phyloP scores from a whole-genome alignment of 2,888 invertebrate genomes.

The Sphecodes monilicornis region DNA sequence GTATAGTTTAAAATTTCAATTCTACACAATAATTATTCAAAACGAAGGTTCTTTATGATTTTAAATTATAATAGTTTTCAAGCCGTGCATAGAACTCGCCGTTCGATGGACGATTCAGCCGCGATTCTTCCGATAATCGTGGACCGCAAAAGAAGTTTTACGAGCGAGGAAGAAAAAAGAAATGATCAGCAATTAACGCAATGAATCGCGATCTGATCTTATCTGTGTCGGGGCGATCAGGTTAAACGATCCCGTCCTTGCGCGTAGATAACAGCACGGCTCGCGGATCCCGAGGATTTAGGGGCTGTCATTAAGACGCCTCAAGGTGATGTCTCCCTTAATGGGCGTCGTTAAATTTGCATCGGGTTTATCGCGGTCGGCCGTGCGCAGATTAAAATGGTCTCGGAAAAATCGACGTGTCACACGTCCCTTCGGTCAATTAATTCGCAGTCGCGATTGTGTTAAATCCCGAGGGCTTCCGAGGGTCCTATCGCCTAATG shows the following conservation, averaged over 20 bases:
- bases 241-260: conserved; percentile 47
- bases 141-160: background rate
- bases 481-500: background rate
- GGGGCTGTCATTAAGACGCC: conserved; percentile 60
- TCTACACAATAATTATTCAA: too few species aligned
- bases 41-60: too few species aligned
- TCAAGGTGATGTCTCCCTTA: conserved; percentile 64
- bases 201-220: conserved; percentile 48
- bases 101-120: background rate
- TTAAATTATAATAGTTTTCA: background rate
- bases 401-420: conserved; percentile 45
- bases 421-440: conserved; percentile 29
- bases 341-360: conserved; percentile 61
- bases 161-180: background rate
- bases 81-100: background rate
- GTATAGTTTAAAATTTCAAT: too few species aligned
- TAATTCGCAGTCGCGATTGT: conserved; percentile 21
- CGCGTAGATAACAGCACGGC: conserved; percentile 43
- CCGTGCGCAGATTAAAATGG: conserved; percentile 37
- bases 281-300: conserved; percentile 47
- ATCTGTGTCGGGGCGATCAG: conserved; percentile 42
- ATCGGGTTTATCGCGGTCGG: conserved; percentile 48
- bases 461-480: conserved; percentile 4
- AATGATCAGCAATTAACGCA: conserved; percentile 44
- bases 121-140: background rate